Evolutionary conservation across 1,140 invertebrate genomes (phyloP).

Genomic region (Eubasilissa regina): DNA sequence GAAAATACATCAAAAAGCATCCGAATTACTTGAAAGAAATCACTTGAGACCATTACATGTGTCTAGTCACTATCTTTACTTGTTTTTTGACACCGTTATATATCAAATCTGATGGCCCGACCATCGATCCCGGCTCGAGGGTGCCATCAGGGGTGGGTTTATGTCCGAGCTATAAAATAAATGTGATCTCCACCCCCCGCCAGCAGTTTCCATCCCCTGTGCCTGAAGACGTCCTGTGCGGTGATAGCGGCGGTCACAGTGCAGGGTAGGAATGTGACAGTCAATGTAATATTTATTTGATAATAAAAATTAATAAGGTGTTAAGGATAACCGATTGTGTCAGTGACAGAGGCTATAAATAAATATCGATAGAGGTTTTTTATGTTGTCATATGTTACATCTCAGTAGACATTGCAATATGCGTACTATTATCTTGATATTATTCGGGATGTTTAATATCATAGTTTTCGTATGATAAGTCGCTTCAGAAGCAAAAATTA

Average conservation of each 20-base stretch:
- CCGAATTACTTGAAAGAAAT: not conserved
- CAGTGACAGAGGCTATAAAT: no score
- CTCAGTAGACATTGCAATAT: no score
- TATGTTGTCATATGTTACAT: no score
- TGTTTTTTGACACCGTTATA: slow-evolving; percentile 13
- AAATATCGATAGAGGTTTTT: no score
- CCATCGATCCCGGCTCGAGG: slow-evolving; percentile 29
- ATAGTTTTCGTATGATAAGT: no score
- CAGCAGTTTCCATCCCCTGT: not conserved
- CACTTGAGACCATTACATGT: slow-evolving; percentile 15
- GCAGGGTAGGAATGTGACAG: slow-evolving; percentile 26
- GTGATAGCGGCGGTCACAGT: slow-evolving; percentile 46
- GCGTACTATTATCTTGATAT: no score
- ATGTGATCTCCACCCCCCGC: slow-evolving; percentile 45
- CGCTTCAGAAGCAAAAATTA: no score
- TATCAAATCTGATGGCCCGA: slow-evolving; percentile 26
- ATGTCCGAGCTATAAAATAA: slow-evolving; percentile 56
- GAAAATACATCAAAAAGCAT: no score
- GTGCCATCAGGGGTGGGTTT: slow-evolving; percentile 34
- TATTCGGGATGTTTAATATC: no score
- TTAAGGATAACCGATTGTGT: no score
- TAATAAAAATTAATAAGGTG: no score
- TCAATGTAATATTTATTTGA: no score
- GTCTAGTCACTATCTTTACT: slow-evolving; percentile 1
- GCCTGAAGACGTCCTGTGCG: slow-evolving; percentile 29